A percentile compares a stretch with the other conserved stretches of the same genome.
Conservation (phyloP, 2,113 vertebrate genomes). For the Otocyon megalotis region DNA sequence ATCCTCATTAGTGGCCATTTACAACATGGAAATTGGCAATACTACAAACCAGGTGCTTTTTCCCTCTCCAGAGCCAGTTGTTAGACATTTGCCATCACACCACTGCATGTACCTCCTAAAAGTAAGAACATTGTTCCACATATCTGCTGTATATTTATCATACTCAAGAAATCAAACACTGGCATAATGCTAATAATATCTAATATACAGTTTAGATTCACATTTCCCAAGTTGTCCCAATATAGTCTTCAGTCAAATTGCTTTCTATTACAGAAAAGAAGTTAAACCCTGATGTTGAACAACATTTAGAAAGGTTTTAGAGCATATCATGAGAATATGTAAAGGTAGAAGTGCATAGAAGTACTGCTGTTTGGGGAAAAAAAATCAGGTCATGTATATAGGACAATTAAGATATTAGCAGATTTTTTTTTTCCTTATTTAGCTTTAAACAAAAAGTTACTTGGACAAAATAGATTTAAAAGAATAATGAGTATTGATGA, state of each 20-base stretch:
- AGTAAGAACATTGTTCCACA: not conserved
- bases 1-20: not conserved
- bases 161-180: not conserved
- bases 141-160: not conserved
- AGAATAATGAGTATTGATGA: constrained; percentile 15
- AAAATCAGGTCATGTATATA: constrained; percentile 32
- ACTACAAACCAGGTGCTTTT: not conserved
- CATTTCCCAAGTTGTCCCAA: not conserved
- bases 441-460: constrained; percentile 33
- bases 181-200: not conserved
- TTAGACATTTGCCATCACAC: not conserved
- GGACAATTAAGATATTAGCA: constrained; percentile 29
- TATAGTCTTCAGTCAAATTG: not conserved
- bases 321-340: not conserved
- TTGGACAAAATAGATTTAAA: constrained; percentile 33
- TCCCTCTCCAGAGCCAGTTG: not conserved
- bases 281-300: not conserved
- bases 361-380: not conserved
- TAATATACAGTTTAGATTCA: not conserved
- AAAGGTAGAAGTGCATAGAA: not conserved
- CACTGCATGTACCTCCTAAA: not conserved
- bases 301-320: constrained; percentile 33
- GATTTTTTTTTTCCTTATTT: constrained; percentile 13
- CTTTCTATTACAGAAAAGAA: constrained; percentile 25
- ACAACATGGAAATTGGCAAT: not conserved